Percentiles rank a stretch among this genome's conserved stretches.
Evolutionary conservation across 2,888 invertebrate species (phyloP).

Genomic region (Cerastis leucographa): DNA sequence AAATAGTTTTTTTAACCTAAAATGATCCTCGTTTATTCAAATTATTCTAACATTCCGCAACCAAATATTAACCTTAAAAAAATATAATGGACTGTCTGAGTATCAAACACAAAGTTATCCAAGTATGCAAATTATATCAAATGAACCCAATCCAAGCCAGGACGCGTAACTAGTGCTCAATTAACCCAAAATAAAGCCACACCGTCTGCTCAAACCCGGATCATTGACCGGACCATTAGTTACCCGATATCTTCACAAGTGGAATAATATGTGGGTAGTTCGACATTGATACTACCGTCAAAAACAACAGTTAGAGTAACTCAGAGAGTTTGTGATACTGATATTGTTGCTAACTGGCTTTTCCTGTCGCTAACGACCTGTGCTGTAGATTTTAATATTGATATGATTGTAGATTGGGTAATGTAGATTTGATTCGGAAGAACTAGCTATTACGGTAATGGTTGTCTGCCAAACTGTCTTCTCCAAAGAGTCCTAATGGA

Average conservation of each 20-base stretch:
- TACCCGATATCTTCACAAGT: slow-evolving; percentile 58
- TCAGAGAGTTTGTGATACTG: slow-evolving; percentile 51
- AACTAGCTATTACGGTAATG: not conserved
- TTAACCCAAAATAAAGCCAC: slow-evolving; percentile 41
- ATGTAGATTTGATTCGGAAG: not conserved
- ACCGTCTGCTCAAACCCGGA: slow-evolving; percentile 44
- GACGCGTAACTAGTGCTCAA: slow-evolving; percentile 18
- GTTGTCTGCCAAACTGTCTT: not conserved
- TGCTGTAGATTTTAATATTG: slow-evolving; percentile 25
- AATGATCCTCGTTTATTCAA: accelerated
- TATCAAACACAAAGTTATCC: not conserved
- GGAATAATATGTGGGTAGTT: slow-evolving; percentile 53
- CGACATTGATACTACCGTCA: slow-evolving; percentile 53
- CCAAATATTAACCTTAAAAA: not conserved
- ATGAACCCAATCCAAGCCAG: slow-evolving; percentile 10
- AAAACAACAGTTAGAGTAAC: slow-evolving; percentile 59
- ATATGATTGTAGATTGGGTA: not conserved
- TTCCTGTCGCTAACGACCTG: slow-evolving; percentile 55
- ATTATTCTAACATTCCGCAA: not conserved
- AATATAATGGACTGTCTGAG: not conserved
- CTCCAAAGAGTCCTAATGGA: not conserved
- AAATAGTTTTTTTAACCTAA: not conserved
- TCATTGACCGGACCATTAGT: slow-evolving; percentile 63
- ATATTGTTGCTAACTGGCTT: slow-evolving; percentile 59
- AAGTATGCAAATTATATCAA: not conserved